Conservation (phyloP, 2,797 vertebrate genomes). For the Lepus oiostolus region DNA sequence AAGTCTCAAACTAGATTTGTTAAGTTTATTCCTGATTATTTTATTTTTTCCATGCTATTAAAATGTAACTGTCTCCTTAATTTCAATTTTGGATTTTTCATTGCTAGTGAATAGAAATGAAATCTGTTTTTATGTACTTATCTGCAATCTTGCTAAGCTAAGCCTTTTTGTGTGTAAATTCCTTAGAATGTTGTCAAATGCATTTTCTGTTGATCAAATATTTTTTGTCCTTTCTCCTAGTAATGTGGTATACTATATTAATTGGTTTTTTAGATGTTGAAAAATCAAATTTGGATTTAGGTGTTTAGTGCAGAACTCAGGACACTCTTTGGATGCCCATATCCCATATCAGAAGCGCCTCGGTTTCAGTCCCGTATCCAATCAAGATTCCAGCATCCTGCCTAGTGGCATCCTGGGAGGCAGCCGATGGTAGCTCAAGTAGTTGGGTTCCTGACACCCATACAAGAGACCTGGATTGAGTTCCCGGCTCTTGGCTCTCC, state of each 20-base stretch:
- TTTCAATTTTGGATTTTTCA: background rate
- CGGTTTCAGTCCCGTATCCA: no score
- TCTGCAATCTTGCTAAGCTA: background rate
- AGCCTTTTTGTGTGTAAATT: background rate
- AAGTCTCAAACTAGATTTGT: background rate
- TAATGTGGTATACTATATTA: background rate
- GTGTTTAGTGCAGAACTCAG: no score
- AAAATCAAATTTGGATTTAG: no score
- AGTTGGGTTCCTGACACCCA: no score
- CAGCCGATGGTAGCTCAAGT: no score
- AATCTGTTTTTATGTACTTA: background rate
- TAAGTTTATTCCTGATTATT: background rate
- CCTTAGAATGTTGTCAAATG: constrained; percentile 2
- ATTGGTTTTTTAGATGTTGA: constrained; percentile 22
- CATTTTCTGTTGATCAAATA: background rate
- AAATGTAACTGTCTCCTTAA: background rate
- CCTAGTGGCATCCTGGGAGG: no score
- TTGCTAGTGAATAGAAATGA: background rate
- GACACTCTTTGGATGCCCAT: no score
- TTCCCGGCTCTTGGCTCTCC: no score
- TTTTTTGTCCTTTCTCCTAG: background rate
- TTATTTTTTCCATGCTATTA: background rate
- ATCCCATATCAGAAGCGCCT: no score
- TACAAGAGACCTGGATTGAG: no score
- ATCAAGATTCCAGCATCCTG: no score